Base-by-base conservation (phyloP, 2,113 vertebrate genomes). In the Platycercus adscitus region DNA sequence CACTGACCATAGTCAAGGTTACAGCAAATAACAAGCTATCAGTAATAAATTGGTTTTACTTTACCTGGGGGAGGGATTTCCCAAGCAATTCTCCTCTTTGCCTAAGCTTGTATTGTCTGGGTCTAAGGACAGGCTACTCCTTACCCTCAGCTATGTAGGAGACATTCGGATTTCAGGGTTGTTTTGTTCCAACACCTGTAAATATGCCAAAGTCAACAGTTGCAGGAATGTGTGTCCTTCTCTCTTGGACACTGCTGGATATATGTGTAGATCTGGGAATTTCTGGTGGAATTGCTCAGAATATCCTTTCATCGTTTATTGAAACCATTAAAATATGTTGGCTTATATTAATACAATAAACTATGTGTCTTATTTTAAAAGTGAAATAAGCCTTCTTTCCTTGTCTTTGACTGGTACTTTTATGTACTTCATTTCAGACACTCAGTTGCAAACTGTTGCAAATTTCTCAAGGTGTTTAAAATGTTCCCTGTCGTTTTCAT, bases 401-500 rank as follows among this genome's bases (percentile, higher is more conserved):
- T 69, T 69, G 25, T 80, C 19, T 94, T 86, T 88, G 72, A 55
- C 37, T 53, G 46, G 53, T 70, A 24, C 18, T 77, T 70, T 6
- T 10, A 49, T 31, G 21, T 64, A 86, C 17, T 83, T 92, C 37
- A 53, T 88, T 93, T 77, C 55, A 94, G 85, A 66, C 26, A 82
- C 18, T 4, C 19, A 41, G 23, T 88, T 94, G 89, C 66, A 83
- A 86, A 86, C 53, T 46, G 31, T 35, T 81, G 60, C 49, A 88
- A 33, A 73, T 77, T 84, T 92, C 68, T 90, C 43, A 81, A 65
- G 68, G 72, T 77, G 53, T 49, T 96, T 92, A 70, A 93, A 83
- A 97, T 46, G 28, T 86, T 55, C 35, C 43, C 56, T 89, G 43
- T 91, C 76, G 39, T 71, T 55, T 84, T 86, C 64, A 35, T 75